phyloP scores from a whole-genome alignment of 1,140 invertebrate species.

The Gryllus bimaculatus region DNA sequence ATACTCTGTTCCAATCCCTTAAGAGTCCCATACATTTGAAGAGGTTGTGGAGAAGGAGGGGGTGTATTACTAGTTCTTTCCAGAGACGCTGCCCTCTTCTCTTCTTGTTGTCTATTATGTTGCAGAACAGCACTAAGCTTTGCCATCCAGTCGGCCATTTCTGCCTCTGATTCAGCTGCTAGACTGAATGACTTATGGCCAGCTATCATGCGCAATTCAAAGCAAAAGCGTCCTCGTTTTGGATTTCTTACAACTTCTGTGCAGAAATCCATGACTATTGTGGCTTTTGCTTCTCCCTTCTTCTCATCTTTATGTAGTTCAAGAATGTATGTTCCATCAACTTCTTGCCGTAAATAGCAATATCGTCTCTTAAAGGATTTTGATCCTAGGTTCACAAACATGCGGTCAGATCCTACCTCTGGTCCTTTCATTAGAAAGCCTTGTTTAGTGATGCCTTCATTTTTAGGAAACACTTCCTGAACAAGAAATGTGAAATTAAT shows the following conservation, averaged over 20 bases:
- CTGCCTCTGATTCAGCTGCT: slow-evolving; percentile 75
- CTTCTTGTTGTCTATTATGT: slow-evolving; percentile 63
- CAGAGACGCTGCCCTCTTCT: slow-evolving; percentile 51
- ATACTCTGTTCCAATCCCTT: slow-evolving; percentile 81
- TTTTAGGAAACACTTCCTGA: slow-evolving; percentile 34
- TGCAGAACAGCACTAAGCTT: slow-evolving; percentile 64
- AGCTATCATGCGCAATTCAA: slow-evolving; percentile 77
- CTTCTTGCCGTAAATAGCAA: slow-evolving; percentile 72
- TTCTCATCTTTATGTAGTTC: slow-evolving; percentile 90
- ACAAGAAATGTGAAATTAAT: slow-evolving; percentile 12
- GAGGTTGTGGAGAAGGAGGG: slow-evolving; percentile 43
- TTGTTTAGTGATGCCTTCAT: slow-evolving; percentile 71
- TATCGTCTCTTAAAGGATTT: slow-evolving; percentile 86
- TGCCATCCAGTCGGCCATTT: slow-evolving; percentile 74
- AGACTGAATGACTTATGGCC: slow-evolving; percentile 73
- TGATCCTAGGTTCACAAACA: slow-evolving; percentile 75
- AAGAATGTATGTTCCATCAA: slow-evolving; percentile 81
- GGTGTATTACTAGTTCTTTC: slow-evolving; percentile 48
- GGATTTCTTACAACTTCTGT: slow-evolving; percentile 75
- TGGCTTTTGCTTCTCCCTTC: slow-evolving; percentile 77
- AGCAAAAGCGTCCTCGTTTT: slow-evolving; percentile 76
- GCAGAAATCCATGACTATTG: slow-evolving; percentile 90
- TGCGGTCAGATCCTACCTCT: slow-evolving; percentile 68
- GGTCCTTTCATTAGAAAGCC: slow-evolving; percentile 85
- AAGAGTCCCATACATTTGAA: slow-evolving; percentile 55